Evolutionary conservation across 2,113 vertebrate genomes (phyloP).

Genomic region (Pedionomus torquatus): DNA sequence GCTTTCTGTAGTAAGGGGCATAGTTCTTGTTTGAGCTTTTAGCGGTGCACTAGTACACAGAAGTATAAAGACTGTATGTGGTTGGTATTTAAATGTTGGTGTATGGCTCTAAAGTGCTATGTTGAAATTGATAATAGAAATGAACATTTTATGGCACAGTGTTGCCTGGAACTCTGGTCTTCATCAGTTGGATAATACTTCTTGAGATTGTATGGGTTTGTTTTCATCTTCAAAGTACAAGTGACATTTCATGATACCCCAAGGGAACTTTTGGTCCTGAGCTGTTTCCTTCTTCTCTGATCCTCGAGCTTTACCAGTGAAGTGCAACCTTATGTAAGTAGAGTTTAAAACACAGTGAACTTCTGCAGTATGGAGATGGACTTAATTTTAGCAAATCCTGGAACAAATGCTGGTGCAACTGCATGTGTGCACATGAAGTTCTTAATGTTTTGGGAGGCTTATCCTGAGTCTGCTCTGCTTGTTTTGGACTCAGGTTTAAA

Average conservation of each 20-base stretch:
- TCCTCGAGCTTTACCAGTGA: not conserved
- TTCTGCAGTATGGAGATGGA: not conserved
- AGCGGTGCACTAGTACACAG: not conserved
- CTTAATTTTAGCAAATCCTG: not conserved
- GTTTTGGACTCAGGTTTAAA: not conserved
- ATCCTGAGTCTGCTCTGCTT: not conserved
- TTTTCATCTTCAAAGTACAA: not conserved
- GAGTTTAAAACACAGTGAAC: not conserved
- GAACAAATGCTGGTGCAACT: not conserved
- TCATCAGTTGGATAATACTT: not conserved
- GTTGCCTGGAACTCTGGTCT: not conserved
- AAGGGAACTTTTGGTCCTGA: not conserved
- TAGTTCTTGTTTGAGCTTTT: not conserved
- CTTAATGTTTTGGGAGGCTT: not conserved
- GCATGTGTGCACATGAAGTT: not conserved
- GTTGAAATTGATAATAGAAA: not conserved
- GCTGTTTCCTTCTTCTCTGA: not conserved
- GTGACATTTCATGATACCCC: not conserved
- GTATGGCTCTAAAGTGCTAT: not conserved
- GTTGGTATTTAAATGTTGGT: not conserved
- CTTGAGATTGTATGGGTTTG: not conserved
- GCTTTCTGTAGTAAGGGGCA: not conserved
- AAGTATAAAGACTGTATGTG: not conserved
- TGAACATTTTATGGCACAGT: rapidly evolving
- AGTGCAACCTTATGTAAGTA: rapidly evolving